Percentiles rank a stretch among this genome's conserved stretches.
Evolutionary conservation across 2,113 vertebrate genomes (phyloP).

Genomic region (Diphyllodes magnificus): DNA sequence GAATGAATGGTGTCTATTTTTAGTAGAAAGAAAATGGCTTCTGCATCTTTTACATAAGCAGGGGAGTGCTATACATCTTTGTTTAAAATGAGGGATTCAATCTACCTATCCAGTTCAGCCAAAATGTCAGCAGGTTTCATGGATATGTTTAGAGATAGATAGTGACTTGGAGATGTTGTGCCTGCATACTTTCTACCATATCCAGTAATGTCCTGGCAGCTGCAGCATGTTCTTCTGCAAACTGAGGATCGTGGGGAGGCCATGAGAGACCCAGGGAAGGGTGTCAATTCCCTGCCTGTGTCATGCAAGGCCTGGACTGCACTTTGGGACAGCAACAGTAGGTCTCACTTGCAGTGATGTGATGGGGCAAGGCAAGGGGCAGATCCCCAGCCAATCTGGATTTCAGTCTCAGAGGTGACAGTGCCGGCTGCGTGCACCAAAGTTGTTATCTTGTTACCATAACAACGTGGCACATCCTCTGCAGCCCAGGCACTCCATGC

Average conservation of each 20-base stretch:
- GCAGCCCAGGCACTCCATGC: slow-evolving; percentile 2
- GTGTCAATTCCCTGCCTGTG: background rate
- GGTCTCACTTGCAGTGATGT: background rate
- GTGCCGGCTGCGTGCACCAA: background rate
- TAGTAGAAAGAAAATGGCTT: background rate
- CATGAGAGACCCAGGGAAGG: background rate
- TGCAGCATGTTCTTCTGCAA: background rate
- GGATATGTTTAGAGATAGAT: background rate
- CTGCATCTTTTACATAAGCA: background rate
- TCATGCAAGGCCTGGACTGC: background rate
- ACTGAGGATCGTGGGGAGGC: fast-evolving
- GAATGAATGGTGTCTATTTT: background rate
- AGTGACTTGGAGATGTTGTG: background rate
- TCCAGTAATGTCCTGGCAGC: background rate
- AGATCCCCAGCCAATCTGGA: background rate
- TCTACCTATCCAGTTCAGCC: background rate
- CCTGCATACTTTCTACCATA: background rate
- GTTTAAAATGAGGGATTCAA: background rate
- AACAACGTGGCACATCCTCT: slow-evolving; percentile 59
- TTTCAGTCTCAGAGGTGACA: slow-evolving; percentile 4
- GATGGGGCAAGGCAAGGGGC: background rate
- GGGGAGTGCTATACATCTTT: background rate
- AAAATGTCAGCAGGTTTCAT: background rate
- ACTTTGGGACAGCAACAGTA: fast-evolving
- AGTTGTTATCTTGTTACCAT: slow-evolving; percentile 65